Conservation (phyloP, 2,113 vertebrate genomes). For the Danio rerio region GRCz12tu NC_133190.1:46010501-46011000, state of each 20-base stretch:
- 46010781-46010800: too few species aligned
- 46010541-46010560: constrained; percentile 61
- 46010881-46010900: too few species aligned
- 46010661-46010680: constrained; percentile 73
- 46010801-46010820: too few species aligned
- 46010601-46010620: background rate
- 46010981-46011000: too few species aligned
- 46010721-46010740: constrained; percentile 61
- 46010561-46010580: background rate
- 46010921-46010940: too few species aligned
- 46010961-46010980: too few species aligned
- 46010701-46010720: constrained; percentile 74
- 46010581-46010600: background rate
- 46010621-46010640: constrained; percentile 70
- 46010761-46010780: too few species aligned
- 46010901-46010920: too few species aligned
- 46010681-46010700: constrained; percentile 81
- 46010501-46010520: constrained; percentile 68
- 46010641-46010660: constrained; percentile 72
- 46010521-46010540: constrained; percentile 65
- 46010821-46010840: too few species aligned
- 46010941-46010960: too few species aligned
- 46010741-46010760: background rate
- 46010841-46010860: too few species aligned
- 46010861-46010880: too few species aligned